Evolutionary conservation across 2,888 invertebrate genomes (phyloP), one percentile per base, ranked within the genome.

Genomic region (Zhengitettix transpicula): DNA sequence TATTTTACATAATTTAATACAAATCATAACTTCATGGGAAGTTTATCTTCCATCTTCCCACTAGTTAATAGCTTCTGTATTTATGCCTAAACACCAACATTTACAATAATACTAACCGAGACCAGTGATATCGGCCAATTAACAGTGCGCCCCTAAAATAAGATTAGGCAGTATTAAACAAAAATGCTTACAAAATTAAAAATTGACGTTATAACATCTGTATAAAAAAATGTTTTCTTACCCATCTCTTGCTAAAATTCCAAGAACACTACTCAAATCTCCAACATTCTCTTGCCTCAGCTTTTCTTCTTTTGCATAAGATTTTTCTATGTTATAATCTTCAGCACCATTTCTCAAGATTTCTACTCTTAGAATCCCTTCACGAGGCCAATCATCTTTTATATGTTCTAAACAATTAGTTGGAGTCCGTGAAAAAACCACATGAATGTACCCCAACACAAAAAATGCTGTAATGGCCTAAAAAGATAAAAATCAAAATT

Each of bases 321-420:
- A 89, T 66, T 89, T 84, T 70, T 85, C 83, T 68, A 91, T 82
- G 65, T 81, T 83, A 70, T 91, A 91, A 71, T 85, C 85, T 59
- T 83, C 80, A 5, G 78, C 79, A 14, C 81, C 81, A 70, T 84
- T 84, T 65, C 82, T 76, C 59, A 87, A 74, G 67, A 95, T 90
- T 75, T 96, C 95, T 14, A 96, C 92, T 64, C 95, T 77, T 16
- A 99, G 77, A 65, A 99, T 92, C 8, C 98, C 98, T 73, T 95
- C 91, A 63, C 92, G 78, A 0, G 98, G 97, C 98, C 98, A 99
- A 12, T 86, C 83, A 65, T 87, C 82, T 70, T 87, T 83, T 42
- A 95, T 83, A 72, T 90, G 85, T 70, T 91, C 85, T 67, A 99
- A 78, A 72, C 99, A 99, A 67, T 92, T 92, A 59, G 92, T 89